Percentiles rank a stretch among this genome's conserved stretches.
phyloP scores from a whole-genome alignment of 1,140 invertebrate species.

The Augochlora pura region DNA sequence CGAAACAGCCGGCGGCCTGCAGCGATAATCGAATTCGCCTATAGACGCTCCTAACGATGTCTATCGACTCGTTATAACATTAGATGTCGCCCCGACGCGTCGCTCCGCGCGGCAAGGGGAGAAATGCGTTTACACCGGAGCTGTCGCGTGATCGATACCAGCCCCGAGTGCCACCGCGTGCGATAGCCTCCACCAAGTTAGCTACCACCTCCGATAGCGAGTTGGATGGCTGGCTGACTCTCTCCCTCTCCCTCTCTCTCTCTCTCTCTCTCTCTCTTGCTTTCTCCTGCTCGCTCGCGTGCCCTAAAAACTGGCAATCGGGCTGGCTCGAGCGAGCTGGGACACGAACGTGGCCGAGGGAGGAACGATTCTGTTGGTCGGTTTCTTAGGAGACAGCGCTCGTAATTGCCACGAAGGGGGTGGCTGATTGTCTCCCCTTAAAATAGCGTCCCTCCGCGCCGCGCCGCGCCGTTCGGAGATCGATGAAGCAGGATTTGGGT shows the following conservation, averaged over 20 bases:
- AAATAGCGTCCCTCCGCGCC: neutral
- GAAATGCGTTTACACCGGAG: constrained; percentile 54
- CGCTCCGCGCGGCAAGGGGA: constrained; percentile 39
- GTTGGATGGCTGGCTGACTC: too few species aligned
- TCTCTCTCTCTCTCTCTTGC: too few species aligned
- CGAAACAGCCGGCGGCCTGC: neutral
- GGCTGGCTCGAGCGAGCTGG: too few species aligned
- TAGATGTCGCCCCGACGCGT: constrained; percentile 48
- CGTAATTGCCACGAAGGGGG: neutral
- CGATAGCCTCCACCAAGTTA: neutral
- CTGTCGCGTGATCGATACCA: constrained; percentile 59
- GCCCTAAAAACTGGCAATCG: constrained; percentile 38
- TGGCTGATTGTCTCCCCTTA: neutral
- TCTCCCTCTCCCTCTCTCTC: too few species aligned
- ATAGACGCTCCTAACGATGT: constrained; percentile 49
- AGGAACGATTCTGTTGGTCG: constrained; percentile 2
- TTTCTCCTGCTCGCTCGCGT: neutral
- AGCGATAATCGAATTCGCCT: constrained; percentile 58
- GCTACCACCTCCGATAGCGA: neutral
- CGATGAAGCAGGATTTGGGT: neutral
- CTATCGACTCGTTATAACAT: constrained; percentile 61
- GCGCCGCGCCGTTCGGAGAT: neutral
- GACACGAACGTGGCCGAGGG: neutral
- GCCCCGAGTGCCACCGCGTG: constrained; percentile 15
- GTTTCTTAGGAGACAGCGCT: constrained; percentile 19